Base-by-base conservation (phyloP, 1,140 invertebrate genomes). In the Neoseiulus cucumeris region DNA sequence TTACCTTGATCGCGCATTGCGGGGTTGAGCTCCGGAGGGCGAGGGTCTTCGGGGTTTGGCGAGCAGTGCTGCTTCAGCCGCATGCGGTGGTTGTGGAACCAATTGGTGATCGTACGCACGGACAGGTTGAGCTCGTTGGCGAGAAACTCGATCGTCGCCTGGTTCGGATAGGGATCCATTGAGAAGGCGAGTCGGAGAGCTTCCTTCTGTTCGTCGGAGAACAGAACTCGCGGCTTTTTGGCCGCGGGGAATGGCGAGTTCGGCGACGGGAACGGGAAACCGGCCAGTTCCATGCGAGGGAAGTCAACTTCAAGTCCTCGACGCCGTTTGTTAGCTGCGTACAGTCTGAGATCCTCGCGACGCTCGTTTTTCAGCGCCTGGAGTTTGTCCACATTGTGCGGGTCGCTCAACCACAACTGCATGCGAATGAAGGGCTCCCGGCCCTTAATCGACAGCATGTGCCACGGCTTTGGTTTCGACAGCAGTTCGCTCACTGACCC, bases 21-120 rank as follows among this genome's bases (percentile, higher is more conserved):
- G 1, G 82, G 79, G 68, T 33, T 42, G 42, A 42, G 59, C 66
- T 28, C 30, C 47, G 25, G 30, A 64, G 14, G 66, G 59, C 18
- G 66, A 59, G 30, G 65, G 44, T 42, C 67, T 18, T 51, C 30
- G 64, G 51, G 39, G 12, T 67, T 42, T n/a, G 64, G 64, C 86
- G 86, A 44, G 85, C 84, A 68, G 29, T 82, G 80, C 73, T 93
- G 90, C 76, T 98, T 98, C 72, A 97, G 81, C 64, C 95, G 82
- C 90, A 98, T 98, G 66, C 94, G 83, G 77, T 98, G 92, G 75
- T 98, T 98, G 78, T 98, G 94, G 80, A 98, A 98, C 94, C 94
- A 98, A 75, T 98, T 98, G 18, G 90, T 93, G 67, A 98, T 96
- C 42, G 93, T 98, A 69, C 93, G 81, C 12, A 91, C 87, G 1